phyloP scores from a whole-genome alignment of 2,888 invertebrate species.

The Omphaloscelis lunosa region DNA sequence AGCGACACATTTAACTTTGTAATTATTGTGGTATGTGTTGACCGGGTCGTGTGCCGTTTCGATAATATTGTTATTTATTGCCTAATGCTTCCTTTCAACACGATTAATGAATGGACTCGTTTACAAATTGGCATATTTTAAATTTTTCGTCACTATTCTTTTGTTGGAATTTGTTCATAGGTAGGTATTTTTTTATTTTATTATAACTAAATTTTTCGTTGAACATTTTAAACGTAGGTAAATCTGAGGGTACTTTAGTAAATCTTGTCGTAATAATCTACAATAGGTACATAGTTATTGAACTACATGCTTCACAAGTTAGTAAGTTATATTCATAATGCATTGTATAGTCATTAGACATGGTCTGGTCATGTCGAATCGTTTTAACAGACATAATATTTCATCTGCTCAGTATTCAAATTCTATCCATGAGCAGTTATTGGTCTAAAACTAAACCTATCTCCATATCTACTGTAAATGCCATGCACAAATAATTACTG shows the following conservation, averaged over 20 bases:
- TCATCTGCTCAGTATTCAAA: background rate
- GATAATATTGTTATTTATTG: slow-evolving; percentile 48
- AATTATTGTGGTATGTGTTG: slow-evolving; percentile 16
- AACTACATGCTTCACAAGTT: background rate
- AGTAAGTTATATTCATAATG: background rate
- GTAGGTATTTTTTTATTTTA: too few species aligned
- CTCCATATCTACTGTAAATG: background rate
- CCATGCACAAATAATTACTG: too few species aligned
- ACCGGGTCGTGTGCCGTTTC: slow-evolving; percentile 29
- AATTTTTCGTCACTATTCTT: background rate
- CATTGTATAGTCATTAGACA: slow-evolving; percentile 19
- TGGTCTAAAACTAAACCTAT: background rate
- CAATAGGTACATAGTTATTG: background rate
- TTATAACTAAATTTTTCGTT: background rate
- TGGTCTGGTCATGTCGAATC: slow-evolving; percentile 7
- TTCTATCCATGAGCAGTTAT: background rate
- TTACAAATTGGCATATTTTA: slow-evolving; percentile 2
- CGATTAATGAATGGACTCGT: slow-evolving; percentile 20
- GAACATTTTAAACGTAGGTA: background rate
- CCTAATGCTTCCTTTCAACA: slow-evolving; percentile 13
- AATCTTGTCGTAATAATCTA: background rate
- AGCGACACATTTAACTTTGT: slow-evolving; percentile 46
- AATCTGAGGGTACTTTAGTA: background rate
- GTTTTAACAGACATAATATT: background rate
- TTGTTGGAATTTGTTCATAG: background rate